Evolutionary conservation across 1,140 invertebrate genomes (phyloP), one percentile per base, ranked within the genome.

Genomic region (Temnothorax longispinosus): DNA sequence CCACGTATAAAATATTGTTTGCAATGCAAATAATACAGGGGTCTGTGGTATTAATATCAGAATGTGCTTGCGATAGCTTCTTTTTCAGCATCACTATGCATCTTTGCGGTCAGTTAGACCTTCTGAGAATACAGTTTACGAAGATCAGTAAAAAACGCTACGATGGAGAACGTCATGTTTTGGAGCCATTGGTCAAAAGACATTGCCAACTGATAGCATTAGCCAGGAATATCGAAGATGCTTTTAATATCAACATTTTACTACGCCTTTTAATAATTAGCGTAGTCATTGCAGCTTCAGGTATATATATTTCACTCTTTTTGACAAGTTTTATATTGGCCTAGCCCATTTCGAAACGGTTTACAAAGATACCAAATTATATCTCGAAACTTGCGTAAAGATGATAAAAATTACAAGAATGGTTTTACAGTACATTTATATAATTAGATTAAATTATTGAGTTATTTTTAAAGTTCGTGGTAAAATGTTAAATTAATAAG

Each of bases 51-150:
- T 47, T 75, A 15, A 50, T 76, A 50, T 41, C 69, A 10, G 58
- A 85, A 62, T 47, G 72, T n/a, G 56, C 32, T 21, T 52, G 41
- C 27, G 88, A 90, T 15, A 87, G 81, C 21, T 89, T 89, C 15
- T 89, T 91, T 21, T 88, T 91, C 13, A 76, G 76, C 11, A 47
- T 89, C 4, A 80, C 81, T 5, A 74, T 75, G 52, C 88, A 91
- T 41, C 54, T 89, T 3, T 84, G 86, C 6, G 88, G 75, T 50
- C 89, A 91, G 11, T 35, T 91, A 5, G 76, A 91, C 15, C 78
- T 91, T 15, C 32, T 91, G 0, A 47, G 13, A 15, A 13, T 69
- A 13, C 27, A 67, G 3, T 86, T 81, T 38, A 47, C 69, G 35
- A 4, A 75, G 10, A 13, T 60, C 15, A 18, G 56, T 52, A 50